Evolutionary conservation across 1,140 invertebrate species (phyloP).

Genomic region (Bradysia coprophila): DNA sequence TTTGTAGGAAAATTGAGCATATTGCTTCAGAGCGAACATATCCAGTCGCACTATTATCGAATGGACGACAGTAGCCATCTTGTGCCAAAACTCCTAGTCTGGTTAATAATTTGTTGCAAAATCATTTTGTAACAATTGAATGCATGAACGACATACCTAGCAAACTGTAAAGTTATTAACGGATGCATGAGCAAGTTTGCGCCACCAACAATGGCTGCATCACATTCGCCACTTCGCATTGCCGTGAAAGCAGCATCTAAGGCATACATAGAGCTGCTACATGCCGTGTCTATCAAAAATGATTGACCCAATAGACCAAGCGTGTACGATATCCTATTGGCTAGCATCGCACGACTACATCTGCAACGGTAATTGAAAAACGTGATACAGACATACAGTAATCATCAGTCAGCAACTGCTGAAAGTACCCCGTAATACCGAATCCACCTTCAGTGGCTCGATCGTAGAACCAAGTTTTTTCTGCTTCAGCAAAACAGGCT

Average conservation of each 20-base stretch:
- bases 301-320: slow-evolving; percentile 56
- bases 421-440: slow-evolving; percentile 46
- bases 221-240: slow-evolving; percentile 59
- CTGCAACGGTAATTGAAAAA: slow-evolving; percentile 13
- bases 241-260: slow-evolving; percentile 63
- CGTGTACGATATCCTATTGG: slow-evolving; percentile 70
- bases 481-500: slow-evolving; percentile 53
- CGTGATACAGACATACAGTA: not conserved
- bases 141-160: slow-evolving; percentile 22
- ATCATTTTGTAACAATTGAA: not conserved
- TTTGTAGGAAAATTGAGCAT: slow-evolving; percentile 61
- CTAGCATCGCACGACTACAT: slow-evolving; percentile 78
- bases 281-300: slow-evolving; percentile 72
- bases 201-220: slow-evolving; percentile 75
- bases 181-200: slow-evolving; percentile 69
- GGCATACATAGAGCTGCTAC: slow-evolving; percentile 73
- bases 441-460: slow-evolving; percentile 31
- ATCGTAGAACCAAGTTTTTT: slow-evolving; percentile 48
- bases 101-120: not conserved
- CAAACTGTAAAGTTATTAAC: slow-evolving; percentile 66
- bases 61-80: slow-evolving; percentile 77
- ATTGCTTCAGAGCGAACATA: slow-evolving; percentile 64
- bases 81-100: slow-evolving; percentile 67
- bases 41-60: slow-evolving; percentile 65
- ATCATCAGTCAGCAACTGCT: not conserved